Conservation (phyloP, 2,888 invertebrate genomes). For the Rugalucina vietnamica region DNA sequence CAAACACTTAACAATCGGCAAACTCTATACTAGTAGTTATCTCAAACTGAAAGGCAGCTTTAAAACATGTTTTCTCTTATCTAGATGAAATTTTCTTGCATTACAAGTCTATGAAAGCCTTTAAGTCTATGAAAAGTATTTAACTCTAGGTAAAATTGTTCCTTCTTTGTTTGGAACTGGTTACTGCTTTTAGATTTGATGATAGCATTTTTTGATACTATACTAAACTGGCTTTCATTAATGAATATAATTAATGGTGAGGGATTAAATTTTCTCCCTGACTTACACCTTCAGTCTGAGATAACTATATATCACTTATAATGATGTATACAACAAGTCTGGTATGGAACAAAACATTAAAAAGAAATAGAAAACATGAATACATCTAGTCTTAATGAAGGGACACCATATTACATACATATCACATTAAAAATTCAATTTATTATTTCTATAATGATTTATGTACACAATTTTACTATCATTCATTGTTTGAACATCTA, state of each 20-base stretch:
- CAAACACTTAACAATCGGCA: conserved; percentile 18
- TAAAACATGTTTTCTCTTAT: too few species aligned
- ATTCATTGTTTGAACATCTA: too few species aligned
- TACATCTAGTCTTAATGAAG: conserved; percentile 11
- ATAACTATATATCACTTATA: conserved; percentile 8
- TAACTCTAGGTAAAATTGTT: too few species aligned
- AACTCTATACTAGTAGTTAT: conserved; percentile 13
- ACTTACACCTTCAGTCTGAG: not conserved
- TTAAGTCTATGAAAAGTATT: too few species aligned
- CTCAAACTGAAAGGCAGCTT: not conserved
- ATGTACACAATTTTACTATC: not conserved
- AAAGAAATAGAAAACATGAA: conserved; percentile 3
- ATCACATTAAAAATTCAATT: not conserved
- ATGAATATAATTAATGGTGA: too few species aligned
- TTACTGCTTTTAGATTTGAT: too few species aligned
- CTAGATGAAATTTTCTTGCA: too few species aligned
- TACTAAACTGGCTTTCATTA: too few species aligned
- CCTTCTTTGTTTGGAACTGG: too few species aligned
- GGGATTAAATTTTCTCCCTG: not conserved
- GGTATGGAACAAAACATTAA: conserved; percentile 8
- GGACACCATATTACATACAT: not conserved
- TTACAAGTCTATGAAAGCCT: too few species aligned
- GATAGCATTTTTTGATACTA: too few species aligned
- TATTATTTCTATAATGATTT: conserved; percentile 1
- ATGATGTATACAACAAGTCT: conserved; percentile 6